Evolutionary conservation across 92 coral and sea anemone species (phyloP), one percentile per base, ranked within the genome.

Genomic region (Epizoanthus ramosus): DNA sequence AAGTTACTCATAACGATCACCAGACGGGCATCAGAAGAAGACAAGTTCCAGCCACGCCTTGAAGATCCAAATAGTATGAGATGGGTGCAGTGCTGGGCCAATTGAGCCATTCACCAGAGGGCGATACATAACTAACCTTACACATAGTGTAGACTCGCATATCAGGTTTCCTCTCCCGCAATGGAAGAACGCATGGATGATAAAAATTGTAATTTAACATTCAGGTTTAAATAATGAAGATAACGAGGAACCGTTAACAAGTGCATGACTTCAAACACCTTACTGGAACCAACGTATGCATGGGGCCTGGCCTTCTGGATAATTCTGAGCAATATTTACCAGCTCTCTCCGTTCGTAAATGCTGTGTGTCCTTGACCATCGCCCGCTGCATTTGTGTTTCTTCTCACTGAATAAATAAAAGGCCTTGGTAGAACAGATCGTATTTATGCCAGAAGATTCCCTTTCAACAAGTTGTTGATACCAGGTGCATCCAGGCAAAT

Each of bases 121-220:
- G 81, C 69, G 81, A 76, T 76, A 76, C 81, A 31, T n/a, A 45
- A n/a, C 68, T 60, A 28, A 60, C 3, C 58, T 58, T 88, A 88
- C 91, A 88, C 91, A 75, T 75, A 79, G 91, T 88, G 91, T 88
- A 88, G 85, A 88, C 56, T 88, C 71, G 85, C 86, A 84, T 88
- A 68, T 76, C 19, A 22, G 33, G 6, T 28, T 33, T 58, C 22
- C 81, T 59, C 81, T 76, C 52, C 81, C 81, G 41, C 45, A 25
- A 17, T 58, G 81, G 81, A 76, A 76, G 57, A 60, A 63, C 69
- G 8, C 17, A 23, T 59, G 41, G 12, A 60, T 58, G 57, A 58
- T 59, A 25, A 21, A 73, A 50, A 21, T 22, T 37, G 23, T 45
- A 41, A 37, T 74, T 4, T 58, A 64, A 23, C 69, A 64, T 64